Evolutionary conservation across 2,113 vertebrate genomes (phyloP), one percentile per base, ranked within the genome.

Genomic region (Lipotes vexillifer): DNA sequence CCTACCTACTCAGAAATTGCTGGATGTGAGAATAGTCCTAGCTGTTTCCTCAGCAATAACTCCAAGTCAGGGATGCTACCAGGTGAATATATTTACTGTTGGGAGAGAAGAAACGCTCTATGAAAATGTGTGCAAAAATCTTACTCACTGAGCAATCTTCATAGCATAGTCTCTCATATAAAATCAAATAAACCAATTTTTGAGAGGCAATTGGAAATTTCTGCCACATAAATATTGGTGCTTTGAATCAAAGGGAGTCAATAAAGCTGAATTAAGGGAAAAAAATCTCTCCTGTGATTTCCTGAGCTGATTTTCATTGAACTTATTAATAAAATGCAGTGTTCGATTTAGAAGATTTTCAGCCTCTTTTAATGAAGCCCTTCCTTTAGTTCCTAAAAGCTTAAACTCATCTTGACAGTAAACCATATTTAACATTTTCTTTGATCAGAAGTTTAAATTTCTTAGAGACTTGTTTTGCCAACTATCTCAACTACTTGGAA

Each of bases 161-260:
- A 18, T 74, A 52, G 23, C 23, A 25, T 87, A 68, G 49, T 93
- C 20, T 97, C 61, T 68, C 33, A 83, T 41, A 41, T 9, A 49
- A 87, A 92, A 57, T 13, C 15, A 87, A 97, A 89, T 11, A 90
- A 93, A 85, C 15, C n/a, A 89, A 36, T n/a, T 93, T 92, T 80
- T 90, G 90, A 84, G 41, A 94, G 52, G 66, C 14, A 74, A 49
- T 74, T 87, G 65, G 69, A 94, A 59, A 68, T 94, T 80, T 94
- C 29, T 84, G 23, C 36, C 29, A 25, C 33, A 59, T 69, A 90
- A 90, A 75, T 69, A 95, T 86, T 89, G 55, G 63, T 96, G 52
- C 7, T 59, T 95, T 82, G 61, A 93, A 86, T 83, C 13, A 44
- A 66, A 97, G n/a, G 3, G 95, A 88, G 68, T 66, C 83, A 96